These are phyloP conservation scores for Puntigrus tetrazona DNA, from an alignment of 2,113 vertebrate species.

Conservation along the genomic window DNA sequence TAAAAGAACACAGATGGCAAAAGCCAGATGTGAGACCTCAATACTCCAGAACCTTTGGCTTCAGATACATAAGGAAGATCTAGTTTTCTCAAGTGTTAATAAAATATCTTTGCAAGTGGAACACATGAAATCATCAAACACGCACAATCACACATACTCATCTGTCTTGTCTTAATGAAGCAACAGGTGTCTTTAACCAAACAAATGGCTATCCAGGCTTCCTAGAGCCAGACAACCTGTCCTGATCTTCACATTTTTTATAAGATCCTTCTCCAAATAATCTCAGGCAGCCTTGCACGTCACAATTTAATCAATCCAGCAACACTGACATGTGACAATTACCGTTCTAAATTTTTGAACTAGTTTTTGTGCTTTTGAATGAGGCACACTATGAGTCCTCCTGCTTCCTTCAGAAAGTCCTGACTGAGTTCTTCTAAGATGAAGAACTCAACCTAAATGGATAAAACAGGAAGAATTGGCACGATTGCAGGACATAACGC, in stretches of 20 bases:
- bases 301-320: neutral
- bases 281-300: neutral
- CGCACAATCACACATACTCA: neutral
- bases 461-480: slow-evolving; percentile 26
- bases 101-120: neutral
- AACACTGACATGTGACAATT: neutral
- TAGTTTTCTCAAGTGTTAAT: neutral
- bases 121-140: slow-evolving; percentile 7
- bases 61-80: neutral
- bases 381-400: neutral
- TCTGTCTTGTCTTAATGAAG: neutral
- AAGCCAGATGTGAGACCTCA: neutral
- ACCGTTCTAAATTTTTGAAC: neutral
- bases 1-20: neutral
- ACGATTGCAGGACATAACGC: neutral
- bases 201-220: neutral
- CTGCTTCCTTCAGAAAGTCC: neutral
- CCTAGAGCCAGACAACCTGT: neutral
- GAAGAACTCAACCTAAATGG: neutral
- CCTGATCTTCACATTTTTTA: neutral
- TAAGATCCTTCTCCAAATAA: neutral
- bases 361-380: neutral
- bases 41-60: neutral
- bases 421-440: neutral
- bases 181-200: neutral